Evolutionary conservation across 2,888 invertebrate species (phyloP).

Genomic region (Minunthozetes semirufus): DNA sequence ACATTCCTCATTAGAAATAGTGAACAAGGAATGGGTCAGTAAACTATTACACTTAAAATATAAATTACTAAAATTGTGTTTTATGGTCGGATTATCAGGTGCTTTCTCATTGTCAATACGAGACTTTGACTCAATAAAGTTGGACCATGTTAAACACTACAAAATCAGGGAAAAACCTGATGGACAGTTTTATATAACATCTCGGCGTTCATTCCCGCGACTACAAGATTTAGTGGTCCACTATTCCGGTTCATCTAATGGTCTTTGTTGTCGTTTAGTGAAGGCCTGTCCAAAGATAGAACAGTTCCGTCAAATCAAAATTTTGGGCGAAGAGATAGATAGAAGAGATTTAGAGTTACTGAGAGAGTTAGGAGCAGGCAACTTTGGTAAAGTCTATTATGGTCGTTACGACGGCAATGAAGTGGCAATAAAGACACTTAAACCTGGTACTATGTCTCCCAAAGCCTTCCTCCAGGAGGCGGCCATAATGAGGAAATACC

Average conservation of each 20-base stretch:
- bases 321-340: conserved; percentile 67
- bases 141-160: conserved; percentile 94
- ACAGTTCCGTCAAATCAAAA: conserved; percentile 59
- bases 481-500: conserved; percentile 95
- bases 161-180: conserved; percentile 83
- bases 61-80: no score
- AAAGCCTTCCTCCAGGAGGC: conserved; percentile 95
- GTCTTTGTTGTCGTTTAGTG: conserved; percentile 56
- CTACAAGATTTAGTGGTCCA: conserved; percentile 84
- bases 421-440: conserved; percentile 92
- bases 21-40: conserved; percentile 63
- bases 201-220: conserved; percentile 63
- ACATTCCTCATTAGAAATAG: conserved; percentile 87
- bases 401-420: conserved; percentile 84
- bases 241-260: conserved; percentile 67
- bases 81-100: conserved; percentile 17
- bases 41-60: neutral
- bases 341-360: conserved; percentile 76
- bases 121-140: conserved; percentile 51
- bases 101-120: conserved; percentile 49
- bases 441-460: conserved; percentile 93
- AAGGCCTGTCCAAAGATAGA: conserved; percentile 89
- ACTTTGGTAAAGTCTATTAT: conserved; percentile 93
- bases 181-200: conserved; percentile 82
- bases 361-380: conserved; percentile 84